These are phyloP conservation scores for Drosophila melanogaster DNA, from an alignment of 1,140 invertebrate species.

Conservation along the genomic window DNA sequence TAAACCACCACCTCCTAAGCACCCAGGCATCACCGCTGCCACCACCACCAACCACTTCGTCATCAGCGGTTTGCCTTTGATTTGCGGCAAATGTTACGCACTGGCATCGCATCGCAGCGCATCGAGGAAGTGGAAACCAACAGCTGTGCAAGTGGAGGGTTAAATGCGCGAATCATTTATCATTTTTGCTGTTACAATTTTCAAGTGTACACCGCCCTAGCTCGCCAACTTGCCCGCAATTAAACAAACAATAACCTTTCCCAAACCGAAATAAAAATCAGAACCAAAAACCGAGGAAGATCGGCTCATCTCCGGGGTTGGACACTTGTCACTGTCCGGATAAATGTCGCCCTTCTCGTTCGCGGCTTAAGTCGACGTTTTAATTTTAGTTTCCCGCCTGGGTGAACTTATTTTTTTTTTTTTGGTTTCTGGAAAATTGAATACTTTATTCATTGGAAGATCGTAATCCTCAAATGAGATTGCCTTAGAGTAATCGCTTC, in stretches of 20 bases:
- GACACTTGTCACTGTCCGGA: conserved; percentile 78
- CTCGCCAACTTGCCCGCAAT: conserved; percentile 64
- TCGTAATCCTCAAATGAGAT: conserved; percentile 60
- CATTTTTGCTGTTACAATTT: conserved; percentile 77
- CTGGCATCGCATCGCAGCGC: conserved; percentile 17
- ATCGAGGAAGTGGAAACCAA: conserved; percentile 60
- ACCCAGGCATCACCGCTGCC: conserved; percentile 4
- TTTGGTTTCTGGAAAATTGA: conserved; percentile 57
- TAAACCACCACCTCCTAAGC: conserved; percentile 27
- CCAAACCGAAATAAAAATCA: neutral
- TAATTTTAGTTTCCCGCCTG: conserved; percentile 61
- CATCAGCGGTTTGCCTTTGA: conserved; percentile 62
- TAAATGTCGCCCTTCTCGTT: conserved; percentile 62
- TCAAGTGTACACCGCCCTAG: conserved; percentile 56
- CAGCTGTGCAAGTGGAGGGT: conserved; percentile 77
- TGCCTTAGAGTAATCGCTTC: conserved; percentile 67
- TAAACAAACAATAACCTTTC: conserved; percentile 72
- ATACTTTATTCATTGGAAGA: conserved; percentile 56
- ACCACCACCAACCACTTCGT: conserved; percentile 13
- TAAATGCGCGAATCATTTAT: conserved; percentile 73
- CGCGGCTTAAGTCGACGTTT: conserved; percentile 77
- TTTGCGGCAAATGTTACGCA: conserved; percentile 71
- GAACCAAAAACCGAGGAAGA: conserved; percentile 6
- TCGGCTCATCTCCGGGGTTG: conserved; percentile 35
- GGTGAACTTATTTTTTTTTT: neutral